These are phyloP conservation scores for Varanus salvator DNA, from an alignment of 2,113 vertebrate species.

Conservation along the genomic window DNA sequence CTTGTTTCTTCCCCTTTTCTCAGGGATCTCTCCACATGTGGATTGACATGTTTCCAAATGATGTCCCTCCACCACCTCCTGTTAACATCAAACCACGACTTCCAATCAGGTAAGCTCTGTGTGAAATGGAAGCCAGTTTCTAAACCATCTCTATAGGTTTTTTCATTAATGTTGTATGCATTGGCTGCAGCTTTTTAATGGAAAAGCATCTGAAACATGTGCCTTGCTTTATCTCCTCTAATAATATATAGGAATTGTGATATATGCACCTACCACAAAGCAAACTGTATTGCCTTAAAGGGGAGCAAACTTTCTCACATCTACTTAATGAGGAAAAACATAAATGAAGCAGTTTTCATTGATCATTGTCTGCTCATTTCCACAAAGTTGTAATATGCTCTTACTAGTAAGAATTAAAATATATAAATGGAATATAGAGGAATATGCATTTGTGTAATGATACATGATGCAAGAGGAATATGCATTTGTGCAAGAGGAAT, in stretches of 20 bases:
- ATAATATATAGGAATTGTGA: neutral
- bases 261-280: neutral
- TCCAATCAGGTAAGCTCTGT: conserved; percentile 82
- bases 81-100: conserved; percentile 91
- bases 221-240: neutral
- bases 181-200: neutral
- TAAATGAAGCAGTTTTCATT: neutral
- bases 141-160: neutral
- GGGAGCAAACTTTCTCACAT: neutral
- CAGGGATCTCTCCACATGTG: conserved; percentile 95
- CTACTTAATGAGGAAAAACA: neutral
- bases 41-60: conserved; percentile 93
- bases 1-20: neutral
- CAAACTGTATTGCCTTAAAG: neutral
- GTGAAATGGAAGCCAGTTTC: neutral
- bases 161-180: neutral
- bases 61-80: conserved; percentile 86
- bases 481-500: too few species aligned
- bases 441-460: too few species aligned
- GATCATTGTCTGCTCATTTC: too few species aligned
- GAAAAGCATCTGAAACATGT: neutral
- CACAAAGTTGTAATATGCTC: too few species aligned
- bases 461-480: too few species aligned
- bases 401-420: too few species aligned
- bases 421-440: too few species aligned